These are phyloP conservation scores for Heliopora coerulea DNA, from an alignment of 92 coral and sea anemone genomes.

Conservation along the genomic window DNA sequence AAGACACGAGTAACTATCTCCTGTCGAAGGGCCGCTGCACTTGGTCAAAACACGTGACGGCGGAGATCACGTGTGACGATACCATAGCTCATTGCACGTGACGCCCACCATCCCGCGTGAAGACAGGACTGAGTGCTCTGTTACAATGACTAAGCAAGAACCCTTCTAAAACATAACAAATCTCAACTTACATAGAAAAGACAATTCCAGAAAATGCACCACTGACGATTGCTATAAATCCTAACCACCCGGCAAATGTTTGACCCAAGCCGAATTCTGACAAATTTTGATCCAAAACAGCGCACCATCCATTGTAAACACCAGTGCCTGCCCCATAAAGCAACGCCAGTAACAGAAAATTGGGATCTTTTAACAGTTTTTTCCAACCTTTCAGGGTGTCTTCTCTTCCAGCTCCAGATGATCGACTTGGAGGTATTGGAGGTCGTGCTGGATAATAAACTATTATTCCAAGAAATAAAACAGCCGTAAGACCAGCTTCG, in stretches of 20 bases:
- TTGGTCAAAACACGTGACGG: too few species aligned
- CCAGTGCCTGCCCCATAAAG: constrained; percentile 90
- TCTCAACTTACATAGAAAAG: constrained; percentile 76
- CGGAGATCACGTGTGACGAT: too few species aligned
- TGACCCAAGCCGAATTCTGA: constrained; percentile 71
- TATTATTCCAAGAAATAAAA: constrained; percentile 64
- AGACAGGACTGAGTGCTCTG: too few species aligned
- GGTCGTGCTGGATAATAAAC: constrained; percentile 84
- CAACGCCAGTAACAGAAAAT: constrained; percentile 80
- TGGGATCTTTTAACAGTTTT: constrained; percentile 64
- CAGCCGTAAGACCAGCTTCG: constrained; percentile 66
- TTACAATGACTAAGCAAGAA: not conserved
- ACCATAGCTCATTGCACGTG: too few species aligned
- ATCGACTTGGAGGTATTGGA: constrained; percentile 77
- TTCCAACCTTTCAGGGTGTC: constrained; percentile 67
- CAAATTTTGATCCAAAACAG: constrained; percentile 77
- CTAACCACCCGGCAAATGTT: constrained; percentile 91
- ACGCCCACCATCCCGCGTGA: too few species aligned
- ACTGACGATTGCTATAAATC: constrained; percentile 88
- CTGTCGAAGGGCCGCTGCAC: too few species aligned
- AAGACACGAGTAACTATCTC: too few species aligned
- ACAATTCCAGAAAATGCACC: constrained; percentile 92
- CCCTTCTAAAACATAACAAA: not conserved
- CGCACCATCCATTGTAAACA: constrained; percentile 93
- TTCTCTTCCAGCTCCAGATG: constrained; percentile 85